Conservation (phyloP, 2,113 vertebrate genomes). For the Melanotaenia duboulayi region DNA sequence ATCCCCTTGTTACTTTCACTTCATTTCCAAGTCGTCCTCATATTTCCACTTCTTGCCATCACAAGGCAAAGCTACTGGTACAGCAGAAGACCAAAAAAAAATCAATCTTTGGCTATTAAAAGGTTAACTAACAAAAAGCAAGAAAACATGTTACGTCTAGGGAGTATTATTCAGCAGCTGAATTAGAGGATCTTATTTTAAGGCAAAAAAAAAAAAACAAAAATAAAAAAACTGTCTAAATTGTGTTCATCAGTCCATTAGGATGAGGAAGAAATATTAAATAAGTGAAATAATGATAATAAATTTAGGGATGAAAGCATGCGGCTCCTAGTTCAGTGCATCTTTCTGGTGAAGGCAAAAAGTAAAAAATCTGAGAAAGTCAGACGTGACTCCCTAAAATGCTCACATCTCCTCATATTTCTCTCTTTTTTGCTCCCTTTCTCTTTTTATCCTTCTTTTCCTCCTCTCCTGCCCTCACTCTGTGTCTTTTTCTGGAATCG, state of each 20-base stretch:
- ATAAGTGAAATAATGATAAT: constrained; percentile 32
- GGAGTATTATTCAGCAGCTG: constrained; percentile 52
- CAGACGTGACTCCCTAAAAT: constrained; percentile 57
- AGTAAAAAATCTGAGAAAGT: constrained; percentile 52
- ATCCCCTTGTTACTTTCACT: constrained; percentile 67
- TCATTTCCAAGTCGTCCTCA: constrained; percentile 66
- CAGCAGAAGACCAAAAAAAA: constrained; percentile 42
- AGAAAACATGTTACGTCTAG: constrained; percentile 70
- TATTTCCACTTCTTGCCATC: constrained; percentile 38
- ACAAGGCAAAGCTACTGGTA: constrained; percentile 45
- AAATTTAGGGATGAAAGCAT: constrained; percentile 17
- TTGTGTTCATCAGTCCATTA: constrained; percentile 21
- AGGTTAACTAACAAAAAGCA: constrained; percentile 63
- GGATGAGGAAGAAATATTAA: constrained; percentile 10
- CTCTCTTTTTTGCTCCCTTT: constrained; percentile 32
- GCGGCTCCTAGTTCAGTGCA: constrained; percentile 33
- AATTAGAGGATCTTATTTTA: constrained; percentile 54
- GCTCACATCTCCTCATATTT: constrained; percentile 44
- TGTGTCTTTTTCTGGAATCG: constrained; percentile 71
- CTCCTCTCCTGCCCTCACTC: constrained; percentile 37
- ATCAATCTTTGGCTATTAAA: constrained; percentile 67
- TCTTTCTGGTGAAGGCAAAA: constrained; percentile 37
- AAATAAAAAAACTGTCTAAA: constrained; percentile 7
- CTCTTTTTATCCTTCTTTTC: constrained; percentile 49
- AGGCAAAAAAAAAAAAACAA: constrained; percentile 43